Evolutionary conservation across 1,140 invertebrate genomes (phyloP).

Genomic region (Dolichoris vasculosae): DNA sequence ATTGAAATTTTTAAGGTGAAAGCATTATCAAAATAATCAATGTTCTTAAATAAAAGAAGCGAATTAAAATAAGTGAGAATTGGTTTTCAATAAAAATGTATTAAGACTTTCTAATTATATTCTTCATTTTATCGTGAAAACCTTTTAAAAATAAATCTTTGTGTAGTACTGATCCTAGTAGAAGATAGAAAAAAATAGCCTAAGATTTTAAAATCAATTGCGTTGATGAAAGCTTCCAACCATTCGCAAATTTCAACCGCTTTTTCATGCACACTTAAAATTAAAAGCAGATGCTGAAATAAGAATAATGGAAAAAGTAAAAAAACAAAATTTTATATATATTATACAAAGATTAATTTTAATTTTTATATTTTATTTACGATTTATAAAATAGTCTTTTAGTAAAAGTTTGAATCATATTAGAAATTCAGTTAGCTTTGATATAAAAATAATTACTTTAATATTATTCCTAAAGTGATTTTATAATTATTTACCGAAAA

Average conservation of each 20-base stretch:
- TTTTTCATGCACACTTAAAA: constrained; percentile 29
- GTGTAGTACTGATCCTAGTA: constrained; percentile 4
- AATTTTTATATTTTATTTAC: too few species aligned
- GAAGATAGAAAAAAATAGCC: constrained; percentile 16
- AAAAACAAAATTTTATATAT: constrained; percentile 40
- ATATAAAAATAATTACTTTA: too few species aligned
- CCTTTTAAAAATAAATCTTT: constrained; percentile 50
- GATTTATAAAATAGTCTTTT: too few species aligned
- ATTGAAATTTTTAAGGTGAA: too few species aligned
- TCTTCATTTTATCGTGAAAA: constrained; percentile 43
- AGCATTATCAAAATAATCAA: too few species aligned
- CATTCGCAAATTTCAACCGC: constrained; percentile 34
- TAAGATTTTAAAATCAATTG: constrained; percentile 47
- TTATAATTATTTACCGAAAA: too few species aligned
- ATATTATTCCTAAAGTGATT: too few species aligned
- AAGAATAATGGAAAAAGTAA: constrained; percentile 17
- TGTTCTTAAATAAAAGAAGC: too few species aligned
- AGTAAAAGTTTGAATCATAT: too few species aligned
- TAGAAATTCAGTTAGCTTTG: too few species aligned
- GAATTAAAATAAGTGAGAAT: not conserved
- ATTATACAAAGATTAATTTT: not conserved
- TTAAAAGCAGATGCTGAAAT: constrained; percentile 34
- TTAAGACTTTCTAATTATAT: not conserved
- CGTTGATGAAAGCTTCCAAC: constrained; percentile 41
- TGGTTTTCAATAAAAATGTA: not conserved